Evolutionary conservation across 2,888 invertebrate genomes (phyloP).

Genomic region (Melanchra persicariae): DNA sequence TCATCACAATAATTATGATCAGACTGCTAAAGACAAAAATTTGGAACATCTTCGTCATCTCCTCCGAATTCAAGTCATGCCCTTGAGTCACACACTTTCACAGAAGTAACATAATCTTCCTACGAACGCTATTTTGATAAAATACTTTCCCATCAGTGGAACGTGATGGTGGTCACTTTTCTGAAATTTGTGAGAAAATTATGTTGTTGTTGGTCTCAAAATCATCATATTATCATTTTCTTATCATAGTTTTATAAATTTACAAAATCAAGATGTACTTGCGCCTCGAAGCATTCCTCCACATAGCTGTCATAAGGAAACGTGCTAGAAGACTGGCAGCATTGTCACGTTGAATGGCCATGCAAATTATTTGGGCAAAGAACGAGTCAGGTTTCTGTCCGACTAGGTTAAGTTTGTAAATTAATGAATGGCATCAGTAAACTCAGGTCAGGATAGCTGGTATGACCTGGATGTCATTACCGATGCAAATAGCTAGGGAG

Average conservation of each 20-base stretch:
- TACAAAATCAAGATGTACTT: too few species aligned
- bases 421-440: neutral
- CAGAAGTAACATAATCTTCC: constrained; percentile 29
- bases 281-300: too few species aligned
- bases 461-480: constrained; percentile 11
- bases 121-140: constrained; percentile 18
- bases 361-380: too few species aligned
- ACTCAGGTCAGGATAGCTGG: constrained; percentile 2
- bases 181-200: neutral
- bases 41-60: constrained; percentile 28
- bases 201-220: neutral
- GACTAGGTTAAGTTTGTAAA: constrained; percentile 19
- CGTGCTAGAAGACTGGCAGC: too few species aligned
- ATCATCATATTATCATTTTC: too few species aligned
- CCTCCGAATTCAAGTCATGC: constrained; percentile 38
- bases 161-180: constrained; percentile 4
- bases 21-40: neutral
- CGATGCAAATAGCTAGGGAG: constrained; percentile 8
- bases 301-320: too few species aligned
- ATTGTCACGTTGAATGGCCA: too few species aligned
- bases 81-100: constrained; percentile 39
- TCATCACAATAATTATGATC: neutral
- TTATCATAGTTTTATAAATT: too few species aligned
- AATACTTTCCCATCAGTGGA: constrained; percentile 14
- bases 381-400: too few species aligned